Conservation (phyloP, 1,140 invertebrate genomes). For the Bicyclus anynana region DNA sequence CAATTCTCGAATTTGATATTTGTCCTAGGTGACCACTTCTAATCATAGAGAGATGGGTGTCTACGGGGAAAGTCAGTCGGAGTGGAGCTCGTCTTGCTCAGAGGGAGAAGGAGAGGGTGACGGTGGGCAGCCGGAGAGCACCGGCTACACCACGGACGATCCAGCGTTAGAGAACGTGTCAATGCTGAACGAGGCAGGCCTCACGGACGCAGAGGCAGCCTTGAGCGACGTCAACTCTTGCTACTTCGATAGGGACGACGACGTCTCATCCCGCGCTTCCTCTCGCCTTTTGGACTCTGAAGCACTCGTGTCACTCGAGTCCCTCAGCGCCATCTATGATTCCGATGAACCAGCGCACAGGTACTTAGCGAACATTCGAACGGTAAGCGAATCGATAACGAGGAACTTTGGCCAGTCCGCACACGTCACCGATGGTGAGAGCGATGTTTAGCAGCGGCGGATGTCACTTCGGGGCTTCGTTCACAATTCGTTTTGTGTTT, state of each 20-base stretch:
- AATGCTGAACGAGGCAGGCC: conserved; percentile 89
- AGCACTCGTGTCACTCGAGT: conserved; percentile 86
- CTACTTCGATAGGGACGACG: conserved; percentile 86
- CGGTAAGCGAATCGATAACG: conserved; percentile 86
- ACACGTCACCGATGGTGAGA: conserved; percentile 80
- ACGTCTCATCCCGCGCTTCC: conserved; percentile 87
- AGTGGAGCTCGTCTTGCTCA: conserved; percentile 83
- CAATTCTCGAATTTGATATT: not conserved
- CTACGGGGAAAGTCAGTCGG: conserved; percentile 83
- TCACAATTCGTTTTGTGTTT: not conserved
- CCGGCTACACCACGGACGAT: conserved; percentile 90
- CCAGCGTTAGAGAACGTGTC: conserved; percentile 89
- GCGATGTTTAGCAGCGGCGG: conserved; percentile 69
- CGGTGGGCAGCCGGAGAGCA: conserved; percentile 83
- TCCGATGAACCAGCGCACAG: conserved; percentile 88
- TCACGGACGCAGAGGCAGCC: conserved; percentile 90
- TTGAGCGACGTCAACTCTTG: conserved; percentile 92
- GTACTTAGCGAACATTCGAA: conserved; percentile 86
- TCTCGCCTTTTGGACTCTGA: conserved; percentile 87
- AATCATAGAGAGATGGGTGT: conserved; percentile 65
- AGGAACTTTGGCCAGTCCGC: conserved; percentile 84
- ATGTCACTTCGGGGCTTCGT: no score
- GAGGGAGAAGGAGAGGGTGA: conserved; percentile 72
- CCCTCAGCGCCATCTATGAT: conserved; percentile 89
- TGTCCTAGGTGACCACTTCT: conserved; percentile 45